phyloP scores from a whole-genome alignment of 2,888 invertebrate genomes.

The Teleogryllus oceanicus region DNA sequence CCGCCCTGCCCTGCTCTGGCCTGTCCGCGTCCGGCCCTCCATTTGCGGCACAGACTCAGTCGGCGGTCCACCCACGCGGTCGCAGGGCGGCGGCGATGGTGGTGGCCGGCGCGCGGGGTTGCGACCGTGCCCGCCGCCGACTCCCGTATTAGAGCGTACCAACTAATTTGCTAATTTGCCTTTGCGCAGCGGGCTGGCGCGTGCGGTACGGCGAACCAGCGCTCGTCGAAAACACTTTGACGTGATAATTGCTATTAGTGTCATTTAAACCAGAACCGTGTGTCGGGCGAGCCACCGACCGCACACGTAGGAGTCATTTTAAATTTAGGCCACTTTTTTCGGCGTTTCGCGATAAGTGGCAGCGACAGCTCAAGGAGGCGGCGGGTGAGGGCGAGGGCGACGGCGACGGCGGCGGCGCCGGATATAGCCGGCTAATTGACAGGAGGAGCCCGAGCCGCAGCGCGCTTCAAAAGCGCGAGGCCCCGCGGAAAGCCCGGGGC shows the following conservation, averaged over 20 bases:
- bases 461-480: neutral
- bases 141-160: neutral
- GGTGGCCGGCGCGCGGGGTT: neutral
- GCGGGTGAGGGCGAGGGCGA: neutral
- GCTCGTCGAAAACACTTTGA: neutral
- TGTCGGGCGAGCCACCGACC: neutral
- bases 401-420: neutral
- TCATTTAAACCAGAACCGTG: slow-evolving; percentile 11
- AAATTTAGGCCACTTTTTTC: neutral
- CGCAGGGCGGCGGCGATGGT: neutral
- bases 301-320: slow-evolving; percentile 18
- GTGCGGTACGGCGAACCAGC: neutral
- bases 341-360: slow-evolving; percentile 3
- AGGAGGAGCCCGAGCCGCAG: neutral
- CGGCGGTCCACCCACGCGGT: neutral
- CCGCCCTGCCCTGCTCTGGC: too few relatives aligned
- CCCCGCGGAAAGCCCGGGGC: neutral
- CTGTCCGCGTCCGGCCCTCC: neutral
- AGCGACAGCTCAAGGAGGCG: neutral
- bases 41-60: neutral
- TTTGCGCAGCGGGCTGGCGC: slow-evolving; percentile 11
- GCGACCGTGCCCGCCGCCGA: neutral
- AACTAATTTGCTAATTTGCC: slow-evolving; percentile 18
- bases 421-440: slow-evolving; percentile 11
- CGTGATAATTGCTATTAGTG: slow-evolving; percentile 18